phyloP scores from a whole-genome alignment of 2,888 invertebrate genomes.

The Microplitis manilae region DNA sequence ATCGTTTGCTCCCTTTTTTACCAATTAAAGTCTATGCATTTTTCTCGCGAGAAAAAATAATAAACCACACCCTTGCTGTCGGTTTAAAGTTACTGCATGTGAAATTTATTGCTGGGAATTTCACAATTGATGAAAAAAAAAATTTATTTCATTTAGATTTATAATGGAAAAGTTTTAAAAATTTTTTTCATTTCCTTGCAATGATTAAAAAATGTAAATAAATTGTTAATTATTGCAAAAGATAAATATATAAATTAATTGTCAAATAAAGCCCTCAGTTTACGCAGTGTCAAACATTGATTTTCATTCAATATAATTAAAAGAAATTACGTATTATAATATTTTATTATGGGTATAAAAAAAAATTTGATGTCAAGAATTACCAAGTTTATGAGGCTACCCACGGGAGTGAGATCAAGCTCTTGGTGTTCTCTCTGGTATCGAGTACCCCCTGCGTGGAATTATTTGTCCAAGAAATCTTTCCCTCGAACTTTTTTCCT shows the following conservation, averaged over 20 bases:
- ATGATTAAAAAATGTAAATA: too few species aligned
- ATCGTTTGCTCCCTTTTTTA: slow-evolving; percentile 6
- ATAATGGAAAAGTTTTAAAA: not conserved
- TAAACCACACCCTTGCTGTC: not conserved
- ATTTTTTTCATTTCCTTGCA: too few species aligned
- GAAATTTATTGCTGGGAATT: slow-evolving; percentile 15
- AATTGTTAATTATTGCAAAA: too few species aligned
- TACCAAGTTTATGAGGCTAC: slow-evolving; percentile 6
- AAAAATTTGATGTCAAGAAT: not conserved
- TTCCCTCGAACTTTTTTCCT: slow-evolving; percentile 1
- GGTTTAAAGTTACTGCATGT: slow-evolving; percentile 10
- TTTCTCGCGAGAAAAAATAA: not conserved
- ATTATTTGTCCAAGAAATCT: slow-evolving; percentile 58
- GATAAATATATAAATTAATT: too few species aligned
- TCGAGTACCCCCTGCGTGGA: slow-evolving; percentile 51
- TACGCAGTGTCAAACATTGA: too few species aligned
- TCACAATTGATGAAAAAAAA: slow-evolving; percentile 25
- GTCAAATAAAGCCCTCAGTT: too few species aligned
- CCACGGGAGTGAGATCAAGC: slow-evolving; percentile 35
- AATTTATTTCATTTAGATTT: not conserved
- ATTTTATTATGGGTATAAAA: not conserved
- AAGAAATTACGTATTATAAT: not conserved
- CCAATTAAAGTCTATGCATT: slow-evolving; percentile 28
- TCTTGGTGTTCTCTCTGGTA: slow-evolving; percentile 41
- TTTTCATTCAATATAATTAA: too few species aligned